Evolutionary conservation across 2,113 vertebrate genomes (phyloP), one percentile per base, ranked within the genome.

Genomic region (Ameiurus melas): DNA sequence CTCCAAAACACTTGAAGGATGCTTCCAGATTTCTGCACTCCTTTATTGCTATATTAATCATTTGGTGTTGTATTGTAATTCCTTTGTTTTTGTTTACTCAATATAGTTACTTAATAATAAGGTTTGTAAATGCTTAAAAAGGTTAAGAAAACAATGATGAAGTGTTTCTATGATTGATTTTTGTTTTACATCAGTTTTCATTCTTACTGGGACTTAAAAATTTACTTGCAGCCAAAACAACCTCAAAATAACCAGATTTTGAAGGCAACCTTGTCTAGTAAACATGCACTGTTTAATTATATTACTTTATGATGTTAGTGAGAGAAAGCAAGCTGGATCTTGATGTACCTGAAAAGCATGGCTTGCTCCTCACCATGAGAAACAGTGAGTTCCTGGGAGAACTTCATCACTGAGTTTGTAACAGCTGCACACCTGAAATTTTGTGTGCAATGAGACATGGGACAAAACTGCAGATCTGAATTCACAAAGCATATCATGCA

Each of bases 401-500:
- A 51, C 83, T 20, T 10, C 62, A 53, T 22, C 14, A 20, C 17
- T 30, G 83, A 30, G 66, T 62, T 47, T 1, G 14, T 68, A 84
- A 84, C 60, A 20, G 13, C 53, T 77, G 84, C 13, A 43, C 22
- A 70, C 53, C 70, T 77, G 71, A 86, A 20, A 60, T 77, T 7
- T 16, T 19, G 19, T 64, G 78, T 82, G 58, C 64, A 55, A 30
- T 12, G 27, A 83, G 30, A 68, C 16, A 7, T 86, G 30, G 62
- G 30, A 78, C 79, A 27, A 55, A 84, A 80, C 47, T 43, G 43
- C 77, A 4, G 64, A 78, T n/a, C 57, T 82, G 13, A 85, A 85
- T 62, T 71, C 22, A 43, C 89, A 9, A 90, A 75, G 84, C 88
- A 92, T 93, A 92, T 91, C 93, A 89, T 89, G 83, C 89, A 82